A percentile compares a stretch with the other conserved stretches of the same genome.
These are phyloP conservation scores for Ophiothrix spiculata DNA, from an alignment of 35 echinoderm and acorn worm genomes.

Conservation along the genomic window DNA sequence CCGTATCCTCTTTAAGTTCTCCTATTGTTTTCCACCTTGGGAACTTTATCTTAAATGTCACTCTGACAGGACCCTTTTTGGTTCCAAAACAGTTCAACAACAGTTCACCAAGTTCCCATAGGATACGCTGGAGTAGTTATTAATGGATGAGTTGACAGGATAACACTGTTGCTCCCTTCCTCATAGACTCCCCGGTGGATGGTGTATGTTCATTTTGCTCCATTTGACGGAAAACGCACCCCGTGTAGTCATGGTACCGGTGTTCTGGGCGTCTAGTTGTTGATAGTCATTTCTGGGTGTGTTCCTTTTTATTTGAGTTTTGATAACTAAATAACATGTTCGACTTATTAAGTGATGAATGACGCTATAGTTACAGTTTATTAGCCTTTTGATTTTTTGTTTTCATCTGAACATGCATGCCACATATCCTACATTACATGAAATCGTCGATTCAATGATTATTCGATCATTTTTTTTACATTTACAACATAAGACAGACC, in stretches of 20 bases:
- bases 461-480: no score
- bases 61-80: neutral
- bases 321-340: no score
- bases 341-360: no score
- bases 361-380: no score
- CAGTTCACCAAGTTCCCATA: neutral
- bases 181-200: neutral
- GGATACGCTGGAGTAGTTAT: neutral
- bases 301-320: conserved; percentile 1
- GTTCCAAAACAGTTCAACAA: neutral
- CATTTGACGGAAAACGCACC: neutral
- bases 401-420: no score
- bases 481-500: no score
- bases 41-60: neutral
- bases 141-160: neutral
- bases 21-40: neutral
- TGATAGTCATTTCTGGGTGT: conserved; percentile 1
- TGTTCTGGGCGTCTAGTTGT: neutral
- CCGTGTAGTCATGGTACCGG: conserved; percentile 13
- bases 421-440: no score
- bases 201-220: neutral
- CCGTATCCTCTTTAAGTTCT: neutral
- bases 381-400: no score
- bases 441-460: no score
- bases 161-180: neutral